Evolutionary conservation across 2,113 vertebrate species (phyloP), one percentile per base, ranked within the genome.

Genomic region (Atractosteus spatula): DNA sequence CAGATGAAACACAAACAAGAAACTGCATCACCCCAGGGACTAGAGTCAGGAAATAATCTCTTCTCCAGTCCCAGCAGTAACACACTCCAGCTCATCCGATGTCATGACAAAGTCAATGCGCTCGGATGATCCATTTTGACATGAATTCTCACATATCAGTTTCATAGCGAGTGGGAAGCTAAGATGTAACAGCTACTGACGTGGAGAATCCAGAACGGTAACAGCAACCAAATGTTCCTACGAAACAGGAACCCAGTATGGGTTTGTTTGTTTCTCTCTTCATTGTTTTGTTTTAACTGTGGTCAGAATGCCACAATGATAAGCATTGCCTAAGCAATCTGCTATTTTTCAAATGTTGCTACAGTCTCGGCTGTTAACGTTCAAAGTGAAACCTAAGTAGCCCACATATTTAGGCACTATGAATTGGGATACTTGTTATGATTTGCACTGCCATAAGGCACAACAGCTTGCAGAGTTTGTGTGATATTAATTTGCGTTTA

Each of bases 401-500:
- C 8, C 29, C 42, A 66, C 47, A 47, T 68, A 14, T 62, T 44
- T 47, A 12, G 41, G 63, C n/a, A 3, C 55, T 13, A 17, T 3
- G 17, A 29, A 4, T 10, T 55, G 41, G 62, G 11, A 17, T 56
- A 41, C 44, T 13, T 51, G 14, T 17, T 74, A 7, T 43, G 47
- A 14, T 63, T 56, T 8, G 10, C 41, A 0, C n/a, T 12, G 45
- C 14, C 47, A 3, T 54, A 14, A 2, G 54, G 47, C 3, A 8
- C 16, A 0, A 8, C 8, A 41, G 63, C 62, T 62, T 43, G 7
- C 54, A 10, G 62, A 11, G 54, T 43, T 41, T 42, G 41, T 61
- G 69, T 51, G 62, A 59, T 62, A 61, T 42, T 74, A 7, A 69
- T 66, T 41, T 66, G 55, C 29, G 75, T 82, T 82, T 71, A 77